These are phyloP conservation scores for Calcarius lapponicus DNA, from an alignment of 2,797 vertebrate species.

Conservation along the genomic window DNA sequence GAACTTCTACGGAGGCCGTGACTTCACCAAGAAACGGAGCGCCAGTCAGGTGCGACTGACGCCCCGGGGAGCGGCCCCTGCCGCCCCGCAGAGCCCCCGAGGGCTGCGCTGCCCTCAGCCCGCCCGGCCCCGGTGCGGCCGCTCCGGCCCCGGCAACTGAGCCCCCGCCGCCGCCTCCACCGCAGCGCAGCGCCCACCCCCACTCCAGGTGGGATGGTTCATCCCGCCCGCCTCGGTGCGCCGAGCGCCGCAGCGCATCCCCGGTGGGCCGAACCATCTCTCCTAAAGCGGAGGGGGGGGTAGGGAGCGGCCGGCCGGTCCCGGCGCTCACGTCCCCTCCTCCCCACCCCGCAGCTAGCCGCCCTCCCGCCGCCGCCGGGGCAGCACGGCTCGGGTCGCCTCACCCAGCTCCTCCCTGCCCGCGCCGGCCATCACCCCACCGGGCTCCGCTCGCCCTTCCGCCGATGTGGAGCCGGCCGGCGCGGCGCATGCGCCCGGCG, in stretches of 20 bases:
- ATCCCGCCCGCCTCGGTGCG: not conserved
- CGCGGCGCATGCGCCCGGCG: not conserved
- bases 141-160: accelerated
- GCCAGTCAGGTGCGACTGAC: not conserved
- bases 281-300: not conserved
- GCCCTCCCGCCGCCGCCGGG: not conserved
- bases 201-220: not conserved
- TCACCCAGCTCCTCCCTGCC: slow-evolving; percentile 73
- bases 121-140: not conserved
- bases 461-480: not conserved
- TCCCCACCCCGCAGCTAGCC: not conserved
- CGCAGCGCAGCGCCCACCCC: not conserved
- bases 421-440: not conserved
- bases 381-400: not conserved
- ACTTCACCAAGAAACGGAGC: accelerated
- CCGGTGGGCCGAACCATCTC: slow-evolving; percentile 16
- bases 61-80: accelerated
- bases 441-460: not conserved
- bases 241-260: not conserved
- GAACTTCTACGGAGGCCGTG: accelerated
- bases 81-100: no score
- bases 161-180: no score
- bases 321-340: no score
- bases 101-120: not conserved
- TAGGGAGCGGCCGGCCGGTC: accelerated